Evolutionary conservation across 1,140 invertebrate species (phyloP).

Genomic region (Calliopsis andreniformis): DNA sequence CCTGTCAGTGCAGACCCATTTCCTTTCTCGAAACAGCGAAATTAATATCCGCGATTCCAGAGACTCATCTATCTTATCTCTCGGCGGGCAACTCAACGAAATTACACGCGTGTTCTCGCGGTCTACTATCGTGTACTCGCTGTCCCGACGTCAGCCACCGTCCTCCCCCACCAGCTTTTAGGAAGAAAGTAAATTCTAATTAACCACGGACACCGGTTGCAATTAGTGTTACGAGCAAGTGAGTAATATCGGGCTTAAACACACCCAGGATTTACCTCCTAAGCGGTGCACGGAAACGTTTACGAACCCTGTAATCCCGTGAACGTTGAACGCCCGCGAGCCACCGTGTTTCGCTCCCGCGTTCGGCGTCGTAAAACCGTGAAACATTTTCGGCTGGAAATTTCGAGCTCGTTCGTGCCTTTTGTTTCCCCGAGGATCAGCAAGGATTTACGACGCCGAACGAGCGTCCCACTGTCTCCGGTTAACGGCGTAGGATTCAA

Average conservation of each 20-base stretch:
- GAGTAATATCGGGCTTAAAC: constrained; percentile 49
- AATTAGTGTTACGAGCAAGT: constrained; percentile 51
- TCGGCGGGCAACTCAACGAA: too few species aligned
- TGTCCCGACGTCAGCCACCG: constrained; percentile 4
- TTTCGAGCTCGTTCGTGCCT: neutral
- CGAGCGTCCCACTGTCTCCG: neutral
- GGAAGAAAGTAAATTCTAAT: constrained; percentile 62
- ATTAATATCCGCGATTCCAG: constrained; percentile 6
- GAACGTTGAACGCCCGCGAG: constrained; percentile 19
- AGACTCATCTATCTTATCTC: too few species aligned
- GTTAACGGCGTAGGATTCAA: constrained; percentile 26
- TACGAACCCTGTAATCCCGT: constrained; percentile 27
- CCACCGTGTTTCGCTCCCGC: neutral
- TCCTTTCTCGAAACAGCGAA: neutral
- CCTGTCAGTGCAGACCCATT: neutral
- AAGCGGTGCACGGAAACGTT: constrained; percentile 27
- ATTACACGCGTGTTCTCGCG: too few species aligned
- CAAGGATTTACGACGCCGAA: constrained; percentile 4
- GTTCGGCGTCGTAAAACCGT: constrained; percentile 27
- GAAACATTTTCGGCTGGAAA: constrained; percentile 8
- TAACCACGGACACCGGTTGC: constrained; percentile 50
- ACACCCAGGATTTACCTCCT: constrained; percentile 26
- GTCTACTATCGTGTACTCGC: too few species aligned
- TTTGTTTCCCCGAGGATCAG: neutral
- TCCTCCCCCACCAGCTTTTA: neutral